Evolutionary conservation across 2,888 invertebrate genomes (phyloP).

Genomic region (Trichopoda pennipes): DNA sequence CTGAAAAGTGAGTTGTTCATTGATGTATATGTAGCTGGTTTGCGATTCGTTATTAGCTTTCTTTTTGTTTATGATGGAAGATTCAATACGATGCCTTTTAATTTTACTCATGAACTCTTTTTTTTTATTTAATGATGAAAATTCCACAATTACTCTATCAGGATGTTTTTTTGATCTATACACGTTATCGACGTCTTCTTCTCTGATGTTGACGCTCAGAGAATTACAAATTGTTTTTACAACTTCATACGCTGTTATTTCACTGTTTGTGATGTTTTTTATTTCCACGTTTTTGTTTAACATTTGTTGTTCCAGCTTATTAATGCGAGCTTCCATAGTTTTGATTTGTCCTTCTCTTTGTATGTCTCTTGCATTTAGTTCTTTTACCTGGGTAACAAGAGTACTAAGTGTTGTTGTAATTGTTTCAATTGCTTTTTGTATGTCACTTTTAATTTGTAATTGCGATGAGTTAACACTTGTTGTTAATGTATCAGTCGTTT

Average conservation of each 20-base stretch:
- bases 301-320: constrained; percentile 7
- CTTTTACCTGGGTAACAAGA: constrained; percentile 10
- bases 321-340: constrained; percentile 11
- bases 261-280: constrained; percentile 6
- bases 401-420: no score
- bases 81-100: no score
- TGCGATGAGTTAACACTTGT: neutral
- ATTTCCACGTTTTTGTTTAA: constrained; percentile 11
- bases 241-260: neutral
- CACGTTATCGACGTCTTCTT: no score
- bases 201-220: no score
- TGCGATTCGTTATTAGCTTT: no score
- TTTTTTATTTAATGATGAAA: no score
- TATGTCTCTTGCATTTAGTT: neutral
- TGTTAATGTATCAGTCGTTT: neutral
- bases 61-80: no score
- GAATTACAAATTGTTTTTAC: neutral
- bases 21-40: no score
- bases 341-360: constrained; percentile 2
- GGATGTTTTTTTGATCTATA: no score
- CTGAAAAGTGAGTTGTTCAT: no score
- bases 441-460: neutral
- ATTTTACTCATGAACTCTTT: no score
- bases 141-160: no score
- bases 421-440: neutral